phyloP scores from a whole-genome alignment of 2,113 vertebrate species.

The Cyanoliseus patagonus region DNA sequence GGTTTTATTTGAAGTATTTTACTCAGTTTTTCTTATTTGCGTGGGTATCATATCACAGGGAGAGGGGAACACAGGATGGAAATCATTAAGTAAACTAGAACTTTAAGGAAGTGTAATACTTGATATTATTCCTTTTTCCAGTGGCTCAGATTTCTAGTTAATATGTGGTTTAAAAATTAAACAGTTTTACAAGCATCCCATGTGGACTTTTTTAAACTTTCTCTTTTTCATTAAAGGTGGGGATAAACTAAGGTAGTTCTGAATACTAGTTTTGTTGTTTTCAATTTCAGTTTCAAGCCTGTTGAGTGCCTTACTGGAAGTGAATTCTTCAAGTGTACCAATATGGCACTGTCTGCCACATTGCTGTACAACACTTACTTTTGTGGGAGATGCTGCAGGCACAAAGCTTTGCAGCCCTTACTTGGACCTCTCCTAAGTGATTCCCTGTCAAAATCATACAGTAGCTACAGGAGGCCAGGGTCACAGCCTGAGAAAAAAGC shows the following conservation, averaged over 20 bases:
- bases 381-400: neutral
- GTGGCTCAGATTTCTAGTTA: neutral
- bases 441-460: conserved; percentile 15
- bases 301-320: neutral
- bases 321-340: neutral
- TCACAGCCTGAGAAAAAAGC: conserved; percentile 61
- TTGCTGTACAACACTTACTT: neutral
- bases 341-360: conserved; percentile 56
- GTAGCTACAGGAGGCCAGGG: conserved; percentile 81
- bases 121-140: neutral
- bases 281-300: neutral
- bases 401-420: conserved; percentile 15
- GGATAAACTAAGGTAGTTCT: neutral
- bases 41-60: neutral
- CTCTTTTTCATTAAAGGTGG: conserved; percentile 42
- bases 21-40: neutral
- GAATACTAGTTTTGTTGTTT: neutral
- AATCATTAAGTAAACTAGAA: neutral
- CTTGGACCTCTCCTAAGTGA: conserved; percentile 7
- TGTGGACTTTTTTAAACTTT: neutral
- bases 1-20: neutral
- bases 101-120: neutral
- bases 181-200: neutral
- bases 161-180: neutral
- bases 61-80: neutral